phyloP scores from a whole-genome alignment of 2,888 invertebrate species.

The Tachina lurida region DNA sequence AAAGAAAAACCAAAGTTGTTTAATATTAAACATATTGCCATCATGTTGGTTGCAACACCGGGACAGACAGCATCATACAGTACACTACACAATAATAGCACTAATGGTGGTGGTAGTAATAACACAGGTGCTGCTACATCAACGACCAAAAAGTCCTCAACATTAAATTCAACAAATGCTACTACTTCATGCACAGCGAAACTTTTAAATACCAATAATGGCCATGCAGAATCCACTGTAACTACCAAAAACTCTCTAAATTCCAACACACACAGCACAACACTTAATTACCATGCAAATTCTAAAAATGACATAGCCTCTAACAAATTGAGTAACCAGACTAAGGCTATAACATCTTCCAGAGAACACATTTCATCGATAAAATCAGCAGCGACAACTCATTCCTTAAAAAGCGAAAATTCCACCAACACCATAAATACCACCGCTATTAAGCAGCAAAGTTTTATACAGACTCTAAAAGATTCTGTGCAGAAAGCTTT shows the following conservation, averaged over 20 bases:
- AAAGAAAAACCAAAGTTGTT: slow-evolving; percentile 15
- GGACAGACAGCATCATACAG: slow-evolving; percentile 72
- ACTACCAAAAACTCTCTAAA: slow-evolving; percentile 48
- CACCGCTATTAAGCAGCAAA: slow-evolving; percentile 41
- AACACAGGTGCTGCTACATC: slow-evolving; percentile 46
- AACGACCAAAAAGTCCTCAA: slow-evolving; percentile 63
- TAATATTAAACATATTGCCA: slow-evolving; percentile 54
- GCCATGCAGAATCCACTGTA: slow-evolving; percentile 19
- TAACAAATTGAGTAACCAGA: slow-evolving; percentile 27
- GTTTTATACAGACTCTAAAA: slow-evolving; percentile 74
- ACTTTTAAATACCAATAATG: slow-evolving; percentile 61
- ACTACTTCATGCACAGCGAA: slow-evolving; percentile 53
- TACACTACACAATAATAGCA: slow-evolving; percentile 73
- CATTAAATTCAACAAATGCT: slow-evolving; percentile 51
- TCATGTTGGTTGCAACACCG: slow-evolving; percentile 74
- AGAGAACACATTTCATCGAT: slow-evolving; percentile 40
- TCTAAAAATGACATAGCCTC: slow-evolving; percentile 40
- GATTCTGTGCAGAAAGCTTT: slow-evolving; percentile 83
- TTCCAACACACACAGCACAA: slow-evolving; percentile 37
- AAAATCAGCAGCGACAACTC: slow-evolving; percentile 27
- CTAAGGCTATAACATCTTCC: slow-evolving; percentile 47
- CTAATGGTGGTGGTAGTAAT: slow-evolving; percentile 54
- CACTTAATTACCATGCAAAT: slow-evolving; percentile 35
- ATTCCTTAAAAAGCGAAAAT: slow-evolving; percentile 64
- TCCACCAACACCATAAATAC: slow-evolving; percentile 47